Evolutionary conservation across 2,113 vertebrate genomes (phyloP), one percentile per base, ranked within the genome.

Genomic region (Ptilonorhynchus violaceus): DNA sequence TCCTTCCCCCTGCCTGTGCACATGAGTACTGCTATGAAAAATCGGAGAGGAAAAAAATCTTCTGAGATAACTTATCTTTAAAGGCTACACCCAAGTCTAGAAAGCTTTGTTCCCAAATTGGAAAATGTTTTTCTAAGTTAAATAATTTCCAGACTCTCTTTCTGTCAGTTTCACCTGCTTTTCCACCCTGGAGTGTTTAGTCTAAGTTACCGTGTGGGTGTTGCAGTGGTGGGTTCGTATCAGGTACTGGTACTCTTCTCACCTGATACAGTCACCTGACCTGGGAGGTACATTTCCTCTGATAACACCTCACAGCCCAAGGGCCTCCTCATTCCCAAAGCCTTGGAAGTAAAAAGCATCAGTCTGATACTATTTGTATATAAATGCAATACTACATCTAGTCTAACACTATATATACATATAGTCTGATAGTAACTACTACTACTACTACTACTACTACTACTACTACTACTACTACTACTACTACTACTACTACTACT

Each of bases 81-180:
- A 93, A 93, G 31, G 50, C 30, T 77, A 53, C 46, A 83, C 39
- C 15, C 49, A 83, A 64, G 42, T 53, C 55, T 60, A 68, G 89
- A 86, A 91, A 93, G 4, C 63, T 80, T 85, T 70, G 7, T 56
- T 90, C 46, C 64, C 41, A 4, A 88, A 94, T 88, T 59, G 42
- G 80, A 89, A 91, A 60, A 66, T 35, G 13, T 46, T 86, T 64
- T 42, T 59, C 17, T 49, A 35, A 68, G 25, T 86, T 86, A 75
- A 82, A 64, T 69, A 6, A 89, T 85, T 81, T 72, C 30, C 68
- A 78, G 15, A 19, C 4, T 44, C 15, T 53, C 6, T n/a, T 81
- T 87, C 70, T 72, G 25, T 73, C 58, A 56, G 52, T 90, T 83
- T 62, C 9, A 47, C 56, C 53, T 76, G 37, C 33, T 90, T 88